These are phyloP conservation scores for Branchipolynoe longqiensis DNA, from an alignment of 2,888 invertebrate species.

Conservation along the genomic window DNA sequence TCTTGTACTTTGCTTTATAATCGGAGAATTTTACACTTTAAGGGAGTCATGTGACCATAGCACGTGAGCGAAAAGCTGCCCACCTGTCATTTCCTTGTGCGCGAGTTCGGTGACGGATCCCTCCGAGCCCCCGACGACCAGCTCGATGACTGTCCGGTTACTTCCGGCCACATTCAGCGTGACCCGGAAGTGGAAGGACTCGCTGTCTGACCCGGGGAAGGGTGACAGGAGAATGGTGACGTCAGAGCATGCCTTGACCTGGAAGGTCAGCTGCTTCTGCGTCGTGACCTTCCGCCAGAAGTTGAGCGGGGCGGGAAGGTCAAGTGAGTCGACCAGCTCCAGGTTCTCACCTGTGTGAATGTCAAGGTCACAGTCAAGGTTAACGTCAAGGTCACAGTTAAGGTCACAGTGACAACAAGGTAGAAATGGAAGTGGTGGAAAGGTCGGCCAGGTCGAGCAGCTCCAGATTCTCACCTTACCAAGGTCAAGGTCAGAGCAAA, in stretches of 20 bases:
- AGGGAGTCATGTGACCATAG: no score
- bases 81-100: neutral
- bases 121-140: neutral
- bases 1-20: no score
- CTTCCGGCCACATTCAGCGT: neutral
- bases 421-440: no score
- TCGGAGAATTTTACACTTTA: no score
- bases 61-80: neutral
- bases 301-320: neutral
- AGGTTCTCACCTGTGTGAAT: conserved; percentile 23
- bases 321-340: neutral
- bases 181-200: conserved; percentile 7
- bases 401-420: no score
- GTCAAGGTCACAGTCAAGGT: no score
- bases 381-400: no score
- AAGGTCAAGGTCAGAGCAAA: no score
- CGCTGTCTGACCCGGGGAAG: neutral
- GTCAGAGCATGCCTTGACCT: conserved; percentile 42
- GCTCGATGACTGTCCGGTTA: neutral
- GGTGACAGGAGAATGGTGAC: conserved; percentile 8
- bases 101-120: neutral
- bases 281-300: neutral
- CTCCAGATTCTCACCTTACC: no score
- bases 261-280: neutral
- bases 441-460: no score